These are phyloP conservation scores for Onychostruthus taczanowskii DNA, from an alignment of 2,113 vertebrate species.

Conservation along the genomic window DNA sequence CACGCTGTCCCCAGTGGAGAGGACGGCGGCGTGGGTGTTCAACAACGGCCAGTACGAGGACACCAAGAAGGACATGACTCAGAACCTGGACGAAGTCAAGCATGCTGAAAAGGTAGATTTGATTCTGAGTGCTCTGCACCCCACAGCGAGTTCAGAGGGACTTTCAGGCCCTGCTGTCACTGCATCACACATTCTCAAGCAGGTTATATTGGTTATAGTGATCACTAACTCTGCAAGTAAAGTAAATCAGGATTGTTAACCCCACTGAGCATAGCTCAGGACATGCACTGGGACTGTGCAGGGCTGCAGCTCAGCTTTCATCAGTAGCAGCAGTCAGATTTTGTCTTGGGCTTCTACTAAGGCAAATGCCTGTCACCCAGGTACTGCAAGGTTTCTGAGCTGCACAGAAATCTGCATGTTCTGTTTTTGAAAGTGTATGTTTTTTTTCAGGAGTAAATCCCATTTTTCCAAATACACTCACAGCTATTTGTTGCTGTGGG, in stretches of 20 bases:
- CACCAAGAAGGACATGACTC: constrained; percentile 75
- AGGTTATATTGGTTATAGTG: not conserved
- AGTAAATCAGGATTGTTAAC: not conserved
- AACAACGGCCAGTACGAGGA: constrained; percentile 96
- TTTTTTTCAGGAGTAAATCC: not conserved
- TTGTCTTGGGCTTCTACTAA: not conserved
- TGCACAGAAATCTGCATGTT: not conserved
- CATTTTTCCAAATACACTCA: not conserved
- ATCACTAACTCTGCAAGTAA: not conserved
- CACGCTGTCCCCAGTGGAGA: constrained; percentile 94
- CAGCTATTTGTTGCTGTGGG: not conserved
- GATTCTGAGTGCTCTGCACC: not conserved
- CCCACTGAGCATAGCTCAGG: not conserved
- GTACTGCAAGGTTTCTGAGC: not conserved
- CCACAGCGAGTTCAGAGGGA: not conserved
- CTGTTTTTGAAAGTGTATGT: not conserved
- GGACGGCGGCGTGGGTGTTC: constrained; percentile 96
- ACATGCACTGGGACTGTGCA: not conserved
- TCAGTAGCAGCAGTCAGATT: not conserved
- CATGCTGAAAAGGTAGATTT: constrained; percentile 86
- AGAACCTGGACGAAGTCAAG: constrained; percentile 78
- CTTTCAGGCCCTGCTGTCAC: not conserved
- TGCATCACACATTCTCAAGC: not conserved
- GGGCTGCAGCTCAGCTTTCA: not conserved
- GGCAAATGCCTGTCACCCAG: not conserved